Percentiles rank a stretch among this genome's conserved stretches.
These are phyloP conservation scores for Eugnorisma glareosa DNA, from an alignment of 2,888 invertebrate genomes.

Conservation along the genomic window DNA sequence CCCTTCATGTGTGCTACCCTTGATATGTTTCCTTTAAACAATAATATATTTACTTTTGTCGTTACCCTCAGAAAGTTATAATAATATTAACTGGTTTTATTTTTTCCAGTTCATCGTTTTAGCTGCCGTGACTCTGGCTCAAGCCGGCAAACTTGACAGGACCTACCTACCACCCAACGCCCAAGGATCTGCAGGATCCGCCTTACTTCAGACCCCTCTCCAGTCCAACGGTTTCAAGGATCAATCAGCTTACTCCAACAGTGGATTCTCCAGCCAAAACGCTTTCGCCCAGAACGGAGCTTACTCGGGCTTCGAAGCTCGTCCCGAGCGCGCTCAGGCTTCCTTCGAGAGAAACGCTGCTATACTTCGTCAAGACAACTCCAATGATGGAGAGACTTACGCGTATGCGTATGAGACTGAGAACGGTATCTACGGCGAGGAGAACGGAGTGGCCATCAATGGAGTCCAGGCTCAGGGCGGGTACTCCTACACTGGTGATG, in stretches of 20 bases:
- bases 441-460: slow-evolving; percentile 84
- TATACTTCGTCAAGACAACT: slow-evolving; percentile 83
- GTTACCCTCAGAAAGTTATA: neutral
- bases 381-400: slow-evolving; percentile 84
- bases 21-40: neutral
- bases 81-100: neutral
- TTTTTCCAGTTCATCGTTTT: slow-evolving; percentile 80
- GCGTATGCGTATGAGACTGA: slow-evolving; percentile 85
- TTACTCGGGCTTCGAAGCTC: slow-evolving; percentile 64
- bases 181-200: slow-evolving; percentile 61
- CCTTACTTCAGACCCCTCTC: slow-evolving; percentile 61
- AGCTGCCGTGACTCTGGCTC: slow-evolving; percentile 75
- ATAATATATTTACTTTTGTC: neutral
- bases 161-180: slow-evolving; percentile 83
- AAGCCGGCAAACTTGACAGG: slow-evolving; percentile 82
- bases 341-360: slow-evolving; percentile 83
- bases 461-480: slow-evolving; percentile 87
- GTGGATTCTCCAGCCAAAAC: slow-evolving; percentile 38
- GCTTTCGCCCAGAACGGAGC: slow-evolving; percentile 25
- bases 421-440: slow-evolving; percentile 86
- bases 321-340: slow-evolving; percentile 81
- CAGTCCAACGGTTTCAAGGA: slow-evolving; percentile 49
- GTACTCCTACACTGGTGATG: slow-evolving; percentile 87
- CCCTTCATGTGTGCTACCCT: neutral
- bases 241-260: slow-evolving; percentile 52